A percentile compares a stretch with the other conserved stretches of the same genome.
These are phyloP conservation scores for western clawed frog (Xenopus tropicalis) DNA, from an alignment of 2,113 vertebrate genomes.

Conservation along the genomic window DNA sequence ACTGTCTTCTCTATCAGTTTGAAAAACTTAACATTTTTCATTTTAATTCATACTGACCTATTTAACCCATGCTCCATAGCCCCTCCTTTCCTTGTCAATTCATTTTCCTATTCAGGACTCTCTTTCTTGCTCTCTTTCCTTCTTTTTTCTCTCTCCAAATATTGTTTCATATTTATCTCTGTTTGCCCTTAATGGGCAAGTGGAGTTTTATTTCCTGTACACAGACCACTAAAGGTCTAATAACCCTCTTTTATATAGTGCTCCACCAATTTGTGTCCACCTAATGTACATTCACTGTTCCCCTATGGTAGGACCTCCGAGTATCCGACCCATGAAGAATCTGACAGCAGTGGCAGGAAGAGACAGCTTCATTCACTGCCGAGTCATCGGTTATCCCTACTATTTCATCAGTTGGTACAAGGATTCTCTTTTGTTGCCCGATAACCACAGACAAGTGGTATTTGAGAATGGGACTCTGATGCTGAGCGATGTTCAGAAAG, in stretches of 20 bases:
- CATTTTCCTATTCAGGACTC: not conserved
- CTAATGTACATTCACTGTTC: slow-evolving; percentile 59
- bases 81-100: not conserved
- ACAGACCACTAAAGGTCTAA: not conserved
- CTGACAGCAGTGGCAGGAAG: slow-evolving; percentile 94
- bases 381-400: slow-evolving; percentile 97
- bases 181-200: not conserved
- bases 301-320: slow-evolving; percentile 77
- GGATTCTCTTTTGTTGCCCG: slow-evolving; percentile 86
- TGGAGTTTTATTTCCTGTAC: not conserved
- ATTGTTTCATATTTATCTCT: not conserved
- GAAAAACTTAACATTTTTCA: no score
- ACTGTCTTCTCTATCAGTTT: no score
- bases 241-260: slow-evolving; percentile 29
- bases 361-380: slow-evolving; percentile 96
- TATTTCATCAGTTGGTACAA: slow-evolving; percentile 99
- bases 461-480: slow-evolving; percentile 96
- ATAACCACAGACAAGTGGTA: slow-evolving; percentile 98
- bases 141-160: not conserved
- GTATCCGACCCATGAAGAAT: slow-evolving; percentile 95
- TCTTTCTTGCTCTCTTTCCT: not conserved
- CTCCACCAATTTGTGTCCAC: slow-evolving; percentile 51
- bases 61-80: not conserved
- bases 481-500: slow-evolving; percentile 95
- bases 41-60: no score